phyloP scores from a whole-genome alignment of 2,888 invertebrate genomes.

The Drosophila fungiperda region DNA sequence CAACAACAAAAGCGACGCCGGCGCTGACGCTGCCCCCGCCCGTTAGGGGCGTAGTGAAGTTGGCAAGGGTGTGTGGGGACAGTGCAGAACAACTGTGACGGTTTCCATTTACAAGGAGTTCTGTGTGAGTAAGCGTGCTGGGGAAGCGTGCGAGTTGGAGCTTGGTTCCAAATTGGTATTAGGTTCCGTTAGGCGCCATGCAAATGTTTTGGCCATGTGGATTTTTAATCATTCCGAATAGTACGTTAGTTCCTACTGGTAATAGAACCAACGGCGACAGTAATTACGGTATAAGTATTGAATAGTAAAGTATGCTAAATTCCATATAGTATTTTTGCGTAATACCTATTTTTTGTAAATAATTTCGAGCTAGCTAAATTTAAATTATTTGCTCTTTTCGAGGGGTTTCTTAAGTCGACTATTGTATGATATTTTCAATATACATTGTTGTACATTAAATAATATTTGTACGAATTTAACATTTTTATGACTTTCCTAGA shows the following conservation, averaged over 20 bases:
- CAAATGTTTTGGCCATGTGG: conserved; percentile 61
- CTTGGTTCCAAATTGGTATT: conserved; percentile 73
- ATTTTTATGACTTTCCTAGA: neutral
- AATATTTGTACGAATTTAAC: too few species aligned
- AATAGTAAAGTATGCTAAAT: neutral
- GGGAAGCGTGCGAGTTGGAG: conserved; percentile 65
- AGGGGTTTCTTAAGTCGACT: neutral
- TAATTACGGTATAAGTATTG: conserved; percentile 18
- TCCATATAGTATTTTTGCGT: neutral
- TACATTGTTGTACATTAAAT: neutral
- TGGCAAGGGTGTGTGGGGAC: conserved; percentile 2
- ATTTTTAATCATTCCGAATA: conserved; percentile 59
- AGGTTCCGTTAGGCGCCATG: conserved; percentile 66
- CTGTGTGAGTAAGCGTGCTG: conserved; percentile 33
- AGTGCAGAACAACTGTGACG: conserved; percentile 69
- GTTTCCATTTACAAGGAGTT: conserved; percentile 75
- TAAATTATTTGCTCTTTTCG: neutral
- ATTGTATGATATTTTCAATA: neutral
- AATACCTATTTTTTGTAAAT: neutral
- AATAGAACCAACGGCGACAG: conserved; percentile 15
- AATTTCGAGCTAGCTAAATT: neutral
- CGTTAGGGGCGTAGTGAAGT: conserved; percentile 17
- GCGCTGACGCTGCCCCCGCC: conserved; percentile 41
- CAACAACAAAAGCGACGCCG: conserved; percentile 42
- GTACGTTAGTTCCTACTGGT: conserved; percentile 18